A percentile compares a stretch with the other conserved stretches of the same genome.
phyloP scores from a whole-genome alignment of 2,797 vertebrate genomes.

The Atherinosoma microstoma region DNA sequence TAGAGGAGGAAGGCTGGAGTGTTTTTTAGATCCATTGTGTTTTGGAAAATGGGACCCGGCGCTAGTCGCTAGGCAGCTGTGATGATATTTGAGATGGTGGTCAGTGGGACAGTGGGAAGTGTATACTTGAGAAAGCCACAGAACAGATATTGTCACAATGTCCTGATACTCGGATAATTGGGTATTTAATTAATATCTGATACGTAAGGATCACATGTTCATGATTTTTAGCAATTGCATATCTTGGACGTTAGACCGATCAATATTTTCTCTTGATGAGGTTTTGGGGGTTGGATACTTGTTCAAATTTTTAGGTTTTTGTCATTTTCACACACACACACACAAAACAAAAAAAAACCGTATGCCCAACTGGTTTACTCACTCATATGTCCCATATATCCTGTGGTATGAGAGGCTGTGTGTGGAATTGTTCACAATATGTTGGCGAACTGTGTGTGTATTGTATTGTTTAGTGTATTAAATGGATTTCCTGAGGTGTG shows the following conservation, averaged over 20 bases:
- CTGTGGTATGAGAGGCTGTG: neutral
- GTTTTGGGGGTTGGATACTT: constrained; percentile 2
- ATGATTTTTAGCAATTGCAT: neutral
- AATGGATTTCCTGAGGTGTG: neutral
- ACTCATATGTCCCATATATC: neutral
- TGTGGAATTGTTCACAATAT: neutral
- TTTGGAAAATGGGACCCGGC: constrained; percentile 56
- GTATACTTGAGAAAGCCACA: constrained; percentile 24
- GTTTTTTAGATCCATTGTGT: constrained; percentile 64
- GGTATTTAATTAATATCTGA: neutral
- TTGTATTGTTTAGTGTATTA: neutral
- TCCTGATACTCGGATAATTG: neutral
- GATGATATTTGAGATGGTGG: constrained; percentile 70
- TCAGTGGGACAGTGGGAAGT: constrained; percentile 25
- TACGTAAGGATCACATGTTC: neutral
- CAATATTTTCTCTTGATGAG: neutral
- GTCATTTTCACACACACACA: constrained; percentile 3
- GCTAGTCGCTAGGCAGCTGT: constrained; percentile 64
- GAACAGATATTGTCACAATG: constrained; percentile 32
- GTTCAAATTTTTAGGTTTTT: neutral
- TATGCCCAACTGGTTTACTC: too few species aligned
- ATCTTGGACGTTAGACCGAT: constrained; percentile 17
- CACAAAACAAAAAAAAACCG: neutral
- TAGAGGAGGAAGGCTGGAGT: constrained; percentile 28
- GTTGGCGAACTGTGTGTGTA: neutral